Evolutionary conservation across 2,888 invertebrate species (phyloP), one percentile per base, ranked within the genome.

Genomic region (Tenthredo scrophulariae): DNA sequence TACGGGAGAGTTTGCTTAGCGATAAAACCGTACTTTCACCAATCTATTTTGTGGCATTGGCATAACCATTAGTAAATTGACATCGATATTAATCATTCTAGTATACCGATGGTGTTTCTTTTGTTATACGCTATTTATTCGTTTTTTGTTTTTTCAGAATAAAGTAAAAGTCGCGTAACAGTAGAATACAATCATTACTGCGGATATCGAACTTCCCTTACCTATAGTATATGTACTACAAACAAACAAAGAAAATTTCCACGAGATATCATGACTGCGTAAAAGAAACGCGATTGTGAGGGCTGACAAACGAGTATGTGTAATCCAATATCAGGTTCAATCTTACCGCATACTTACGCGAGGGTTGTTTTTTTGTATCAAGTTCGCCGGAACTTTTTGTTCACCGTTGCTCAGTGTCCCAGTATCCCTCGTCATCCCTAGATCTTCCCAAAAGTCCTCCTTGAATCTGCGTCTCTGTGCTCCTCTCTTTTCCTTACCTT

Each of bases 401-500:
- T 54, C 43, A 43, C 33, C 26, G 74, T 26, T 13, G 22, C 9
- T 33, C 54, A 50, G 54, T 46, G n/a, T 75, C 75, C 46, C 54
- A 50, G 54, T 46, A n/a, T 77, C 77, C 46, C 77, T n/a, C 37
- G 50, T 26, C 58, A 33, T 54, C 54, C n/a, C 80, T 40, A 13
- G 22, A 62, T 43, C 22, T 58, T 29, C 26, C 10, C 40, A 40
- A 40, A 58, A n/a, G 40, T 33, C 15, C 40, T 80, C 43, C 80
- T 80, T 54, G 80, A 26, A 15, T 40, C 37, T 58, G 26, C 40
- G 22, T 29, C 46, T 29, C 29, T 77, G 29, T 77, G 40, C 18
- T 15, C 62, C 18, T 37, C 26, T 62, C 62, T 58, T 62, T 62
- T 62, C 89, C 89, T 90, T 86, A 88, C 88, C 89, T 91, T 91